Conservation (phyloP, 92 coral and sea anemone genomes). For the Porites divaricata region DNA sequence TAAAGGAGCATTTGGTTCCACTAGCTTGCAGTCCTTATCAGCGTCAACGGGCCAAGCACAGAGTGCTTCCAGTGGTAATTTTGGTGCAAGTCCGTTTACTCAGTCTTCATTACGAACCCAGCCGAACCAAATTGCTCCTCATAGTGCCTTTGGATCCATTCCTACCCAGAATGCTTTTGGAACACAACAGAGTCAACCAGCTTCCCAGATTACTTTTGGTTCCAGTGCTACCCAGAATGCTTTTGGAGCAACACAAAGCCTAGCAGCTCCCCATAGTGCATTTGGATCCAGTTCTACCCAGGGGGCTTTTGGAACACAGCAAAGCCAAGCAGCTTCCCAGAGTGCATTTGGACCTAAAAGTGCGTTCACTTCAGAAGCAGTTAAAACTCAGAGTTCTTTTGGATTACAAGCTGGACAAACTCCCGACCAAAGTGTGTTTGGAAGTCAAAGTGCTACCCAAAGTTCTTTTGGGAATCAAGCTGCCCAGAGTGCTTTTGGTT, state of each 20-base stretch:
- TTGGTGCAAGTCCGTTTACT: constrained; percentile 15
- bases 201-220: constrained; percentile 41
- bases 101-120: constrained; percentile 7
- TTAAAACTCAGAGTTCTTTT: background rate
- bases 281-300: constrained; percentile 28
- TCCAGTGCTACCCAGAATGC: too few species aligned
- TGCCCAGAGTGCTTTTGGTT: constrained; percentile 41
- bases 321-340: constrained; percentile 1
- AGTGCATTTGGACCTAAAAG: background rate
- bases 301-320: constrained; percentile 32
- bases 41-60: constrained; percentile 7
- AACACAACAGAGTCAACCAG: constrained; percentile 18
- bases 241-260: constrained; percentile 35
- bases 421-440: background rate
- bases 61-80: background rate
- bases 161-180: constrained; percentile 44
- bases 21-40: constrained; percentile 20
- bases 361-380: background rate
- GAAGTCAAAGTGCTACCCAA: background rate
- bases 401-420: background rate
- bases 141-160: constrained; percentile 17
- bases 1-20: constrained; percentile 27
- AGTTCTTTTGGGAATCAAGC: constrained; percentile 23
- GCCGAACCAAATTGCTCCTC: constrained; percentile 25
- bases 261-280: constrained; percentile 30